Conservation (phyloP, 2,888 invertebrate genomes). For the Rhagium mordax region DNA sequence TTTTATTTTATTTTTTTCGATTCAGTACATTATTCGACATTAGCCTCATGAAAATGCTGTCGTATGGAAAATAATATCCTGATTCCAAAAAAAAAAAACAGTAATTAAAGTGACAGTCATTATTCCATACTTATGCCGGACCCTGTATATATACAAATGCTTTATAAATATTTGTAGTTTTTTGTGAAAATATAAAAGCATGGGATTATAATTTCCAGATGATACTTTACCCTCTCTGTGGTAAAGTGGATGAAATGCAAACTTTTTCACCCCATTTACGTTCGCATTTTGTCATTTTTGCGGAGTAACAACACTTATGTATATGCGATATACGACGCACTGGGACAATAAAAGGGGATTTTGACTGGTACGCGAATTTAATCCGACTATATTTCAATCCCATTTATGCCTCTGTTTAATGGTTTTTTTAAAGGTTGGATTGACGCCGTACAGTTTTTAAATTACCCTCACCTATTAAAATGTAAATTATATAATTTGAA, state of each 20-base stretch:
- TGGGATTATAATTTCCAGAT: slow-evolving; percentile 39
- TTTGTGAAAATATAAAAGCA: slow-evolving; percentile 36
- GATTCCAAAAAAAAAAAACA: too few species aligned
- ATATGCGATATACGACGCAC: slow-evolving; percentile 58
- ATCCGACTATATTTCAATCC: slow-evolving; percentile 58
- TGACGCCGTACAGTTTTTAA: slow-evolving; percentile 35
- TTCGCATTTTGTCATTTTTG: slow-evolving; percentile 66
- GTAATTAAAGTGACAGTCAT: too few species aligned
- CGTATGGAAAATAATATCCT: too few species aligned
- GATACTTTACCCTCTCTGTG: slow-evolving; percentile 42
- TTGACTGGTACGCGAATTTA: slow-evolving; percentile 57
- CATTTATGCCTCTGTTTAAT: slow-evolving; percentile 48
- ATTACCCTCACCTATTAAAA: neutral
- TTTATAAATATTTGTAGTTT: slow-evolving; percentile 31
- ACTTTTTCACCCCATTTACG: slow-evolving; percentile 65
- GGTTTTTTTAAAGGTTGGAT: slow-evolving; percentile 48
- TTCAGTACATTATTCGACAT: too few species aligned
- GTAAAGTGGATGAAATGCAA: slow-evolving; percentile 50
- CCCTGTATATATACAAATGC: too few species aligned
- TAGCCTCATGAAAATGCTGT: too few species aligned
- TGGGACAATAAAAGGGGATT: slow-evolving; percentile 65
- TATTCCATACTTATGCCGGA: too few species aligned
- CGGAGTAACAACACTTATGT: slow-evolving; percentile 64
- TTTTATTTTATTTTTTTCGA: too few species aligned
- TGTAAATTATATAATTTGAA: neutral